phyloP scores from a whole-genome alignment of 2,888 invertebrate genomes.

The Tenodera sinensis region DNA sequence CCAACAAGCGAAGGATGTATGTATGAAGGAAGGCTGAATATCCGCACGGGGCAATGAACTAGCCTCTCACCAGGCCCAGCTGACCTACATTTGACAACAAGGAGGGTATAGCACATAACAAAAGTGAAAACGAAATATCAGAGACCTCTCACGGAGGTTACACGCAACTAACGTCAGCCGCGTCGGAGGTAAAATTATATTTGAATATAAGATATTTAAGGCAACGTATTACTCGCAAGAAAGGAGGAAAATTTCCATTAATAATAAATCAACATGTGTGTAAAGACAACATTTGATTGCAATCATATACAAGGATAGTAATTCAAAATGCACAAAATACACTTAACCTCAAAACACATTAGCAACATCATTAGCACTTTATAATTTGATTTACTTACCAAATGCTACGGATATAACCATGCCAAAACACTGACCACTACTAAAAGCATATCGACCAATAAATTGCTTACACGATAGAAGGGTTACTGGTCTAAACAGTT shows the following conservation, averaged over 20 bases:
- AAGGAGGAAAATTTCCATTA: too few relatives aligned
- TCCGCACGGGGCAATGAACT: conserved; percentile 54
- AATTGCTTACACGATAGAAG: not conserved
- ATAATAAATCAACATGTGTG: too few relatives aligned
- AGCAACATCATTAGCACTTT: too few relatives aligned
- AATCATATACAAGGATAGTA: too few relatives aligned
- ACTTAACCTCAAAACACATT: too few relatives aligned
- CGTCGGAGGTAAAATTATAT: not conserved
- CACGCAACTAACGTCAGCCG: conserved; percentile 30
- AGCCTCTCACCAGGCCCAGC: conserved; percentile 48
- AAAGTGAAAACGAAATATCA: conserved; percentile 30
- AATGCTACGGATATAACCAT: not conserved
- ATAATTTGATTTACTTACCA: not conserved
- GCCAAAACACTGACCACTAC: not conserved
- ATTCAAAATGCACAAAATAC: too few relatives aligned
- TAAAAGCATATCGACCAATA: not conserved
- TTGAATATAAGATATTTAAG: too few relatives aligned
- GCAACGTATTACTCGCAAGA: too few relatives aligned
- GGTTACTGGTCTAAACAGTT: not conserved
- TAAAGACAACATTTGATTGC: too few relatives aligned
- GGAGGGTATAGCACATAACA: conserved; percentile 1
- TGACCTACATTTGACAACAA: conserved; percentile 34
- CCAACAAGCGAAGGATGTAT: not conserved
- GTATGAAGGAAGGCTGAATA: conserved; percentile 48
- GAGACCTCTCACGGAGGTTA: conserved; percentile 13